phyloP scores from a whole-genome alignment of 2,888 invertebrate genomes.

The Homarus gammarus region DNA sequence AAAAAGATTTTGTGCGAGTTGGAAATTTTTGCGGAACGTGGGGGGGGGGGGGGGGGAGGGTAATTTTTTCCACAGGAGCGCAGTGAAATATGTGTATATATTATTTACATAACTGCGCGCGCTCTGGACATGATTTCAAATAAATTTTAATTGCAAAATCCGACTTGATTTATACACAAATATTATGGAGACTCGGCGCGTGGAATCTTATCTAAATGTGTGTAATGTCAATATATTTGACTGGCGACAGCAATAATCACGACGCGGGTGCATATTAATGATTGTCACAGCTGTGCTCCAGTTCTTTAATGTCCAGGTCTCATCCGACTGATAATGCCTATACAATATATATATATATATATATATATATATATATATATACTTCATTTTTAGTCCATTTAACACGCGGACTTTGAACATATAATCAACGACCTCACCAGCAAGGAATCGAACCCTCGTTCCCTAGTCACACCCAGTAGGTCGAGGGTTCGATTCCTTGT shows the following conservation, averaged over 20 bases:
- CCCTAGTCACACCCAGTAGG: no score
- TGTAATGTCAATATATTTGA: not conserved
- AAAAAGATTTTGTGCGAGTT: no score
- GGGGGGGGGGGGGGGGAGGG: no score
- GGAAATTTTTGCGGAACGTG: no score
- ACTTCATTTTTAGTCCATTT: no score
- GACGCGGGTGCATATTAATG: not conserved
- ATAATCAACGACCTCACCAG: no score
- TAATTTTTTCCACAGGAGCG: no score
- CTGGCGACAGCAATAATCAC: not conserved
- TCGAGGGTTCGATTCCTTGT: no score
- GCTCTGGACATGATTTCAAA: not conserved
- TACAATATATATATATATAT: not conserved
- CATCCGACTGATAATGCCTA: not conserved
- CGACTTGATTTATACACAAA: not conserved
- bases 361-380: not conserved
- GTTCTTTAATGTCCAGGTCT: not conserved
- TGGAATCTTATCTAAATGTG: not conserved
- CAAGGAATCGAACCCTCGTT: no score
- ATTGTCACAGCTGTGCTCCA: not conserved
- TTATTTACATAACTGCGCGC: slow-evolving; percentile 1
- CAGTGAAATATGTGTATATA: not conserved
- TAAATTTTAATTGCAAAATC: slow-evolving; percentile 1
- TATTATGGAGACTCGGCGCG: not conserved
- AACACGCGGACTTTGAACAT: no score